phyloP scores from a whole-genome alignment of 53 echinoderm and acorn worm species.

The Paracentrotus lividus region DNA sequence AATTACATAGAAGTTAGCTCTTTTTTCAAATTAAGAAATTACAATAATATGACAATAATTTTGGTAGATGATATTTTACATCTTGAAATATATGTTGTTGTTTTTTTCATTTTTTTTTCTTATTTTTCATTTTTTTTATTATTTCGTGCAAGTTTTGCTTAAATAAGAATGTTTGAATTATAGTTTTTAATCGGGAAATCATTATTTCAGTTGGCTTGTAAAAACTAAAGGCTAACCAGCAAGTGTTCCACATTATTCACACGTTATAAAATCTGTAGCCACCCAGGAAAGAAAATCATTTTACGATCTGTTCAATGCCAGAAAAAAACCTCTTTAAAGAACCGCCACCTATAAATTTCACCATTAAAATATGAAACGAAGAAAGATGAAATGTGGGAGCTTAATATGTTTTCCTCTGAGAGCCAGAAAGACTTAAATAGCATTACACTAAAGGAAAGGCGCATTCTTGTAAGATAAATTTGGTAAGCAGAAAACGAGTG shows the following conservation, averaged over 20 bases:
- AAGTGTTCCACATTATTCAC: conserved; percentile 37
- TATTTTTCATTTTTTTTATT: too few relatives aligned
- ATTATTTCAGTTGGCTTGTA: neutral
- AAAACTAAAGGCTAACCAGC: neutral
- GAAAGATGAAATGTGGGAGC: too few relatives aligned
- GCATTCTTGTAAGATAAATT: too few relatives aligned
- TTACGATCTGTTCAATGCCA: conserved; percentile 57
- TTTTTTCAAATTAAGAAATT: too few relatives aligned
- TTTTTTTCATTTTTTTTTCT: too few relatives aligned
- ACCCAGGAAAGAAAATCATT: conserved; percentile 47
- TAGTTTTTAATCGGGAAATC: neutral
- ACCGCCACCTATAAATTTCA: conserved; percentile 36
- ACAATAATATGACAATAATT: too few relatives aligned
- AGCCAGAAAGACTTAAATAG: too few relatives aligned
- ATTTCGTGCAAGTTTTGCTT: neutral
- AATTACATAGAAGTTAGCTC: too few relatives aligned
- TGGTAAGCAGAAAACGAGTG: neutral
- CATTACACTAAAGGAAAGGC: too few relatives aligned
- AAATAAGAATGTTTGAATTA: neutral
- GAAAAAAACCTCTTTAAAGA: conserved; percentile 53
- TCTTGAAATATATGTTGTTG: too few relatives aligned
- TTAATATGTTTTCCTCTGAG: too few relatives aligned
- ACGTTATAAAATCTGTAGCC: conserved; percentile 53
- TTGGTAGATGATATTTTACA: too few relatives aligned
- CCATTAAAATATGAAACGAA: neutral